Base-by-base conservation (phyloP, 2,113 vertebrate genomes). In the Gasterosteus aculeatus region DNA sequence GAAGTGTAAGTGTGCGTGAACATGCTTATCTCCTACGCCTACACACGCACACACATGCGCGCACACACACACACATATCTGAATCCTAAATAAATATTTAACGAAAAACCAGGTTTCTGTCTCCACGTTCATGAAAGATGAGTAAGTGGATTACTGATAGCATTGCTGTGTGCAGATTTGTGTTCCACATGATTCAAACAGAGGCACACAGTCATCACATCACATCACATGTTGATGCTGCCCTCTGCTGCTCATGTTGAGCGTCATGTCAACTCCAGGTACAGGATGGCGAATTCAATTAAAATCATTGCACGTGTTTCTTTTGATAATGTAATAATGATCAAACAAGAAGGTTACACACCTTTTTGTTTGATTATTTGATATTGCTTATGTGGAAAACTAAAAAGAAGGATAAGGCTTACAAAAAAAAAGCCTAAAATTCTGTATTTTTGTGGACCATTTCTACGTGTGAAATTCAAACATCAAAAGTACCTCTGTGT, bases 181-280 rank as follows among this genome's bases (percentile, higher is more conserved):
- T 39, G 38, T 68, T n/a, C 33, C 14, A 26, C n/a, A 12, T 44
- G 26, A n/a, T 57, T 10, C 46, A 64, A 6, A 8, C 16, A 44
- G 26, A 72, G 18, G 18, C 59, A n/a, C 22, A 33, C 9, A 18
- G 22, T 26, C 22, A 26, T 26, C 22, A 26, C 22, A 5, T 69
- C 35, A 19, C n/a, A 94, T 95, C 87, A 94, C 94, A 95, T 95
- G 96, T 94, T 33, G 61, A 59, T 88, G 83, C 65, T 87, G 70
- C 90, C 89, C 81, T 75, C 92, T 93, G 26, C 84, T 92, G 94
- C 85, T 41, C 46, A 66, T 44, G 0, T 35, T 16, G 69, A 65
- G n/a, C 46, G 82, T 51, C 33, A 62, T 5, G 0, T 72, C 19
- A 11, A 5, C 11, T 16, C 57, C 16, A 14, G 49, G 22, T 10